Percentiles rank a stretch among this genome's conserved stretches.
Evolutionary conservation across 92 coral and sea anemone genomes (phyloP).

Genomic region (Metridium senile): DNA sequence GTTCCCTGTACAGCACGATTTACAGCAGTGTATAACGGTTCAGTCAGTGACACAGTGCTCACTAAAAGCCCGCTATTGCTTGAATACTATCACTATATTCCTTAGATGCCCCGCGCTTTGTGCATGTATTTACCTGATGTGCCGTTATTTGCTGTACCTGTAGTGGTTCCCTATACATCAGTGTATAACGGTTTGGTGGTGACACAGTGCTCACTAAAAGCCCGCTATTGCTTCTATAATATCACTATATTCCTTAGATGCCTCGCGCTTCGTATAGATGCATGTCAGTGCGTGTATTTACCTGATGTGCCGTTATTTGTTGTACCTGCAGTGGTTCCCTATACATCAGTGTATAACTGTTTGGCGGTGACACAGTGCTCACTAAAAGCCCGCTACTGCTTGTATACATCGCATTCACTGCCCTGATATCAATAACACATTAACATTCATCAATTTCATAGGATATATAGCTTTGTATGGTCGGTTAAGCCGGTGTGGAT

Average conservation of each 20-base stretch:
- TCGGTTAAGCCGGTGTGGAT: conserved; percentile 13
- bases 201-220: conserved; percentile 2
- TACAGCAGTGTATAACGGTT: conserved; percentile 22
- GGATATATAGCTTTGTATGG: neutral
- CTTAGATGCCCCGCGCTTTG: neutral
- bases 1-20: conserved; percentile 8
- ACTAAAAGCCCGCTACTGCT: conserved; percentile 17
- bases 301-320: conserved; percentile 21
- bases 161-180: conserved; percentile 10
- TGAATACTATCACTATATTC: conserved; percentile 13
- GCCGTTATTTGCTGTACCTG: conserved; percentile 10
- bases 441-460: conserved; percentile 30
- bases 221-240: neutral
- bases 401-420: conserved; percentile 33
- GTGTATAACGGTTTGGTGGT: conserved; percentile 19
- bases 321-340: conserved; percentile 14
- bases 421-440: conserved; percentile 38
- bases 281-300: neutral
- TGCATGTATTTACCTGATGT: conserved; percentile 19
- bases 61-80: conserved; percentile 20
- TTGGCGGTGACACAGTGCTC: neutral
- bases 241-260: neutral
- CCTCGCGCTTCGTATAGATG: neutral
- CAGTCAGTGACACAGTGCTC: neutral
- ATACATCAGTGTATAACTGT: conserved; percentile 21